A percentile compares a stretch with the other conserved stretches of the same genome.
These are phyloP conservation scores for Coracias cyanogaster DNA, from an alignment of 2,797 vertebrate species.

Conservation along the genomic window DNA sequence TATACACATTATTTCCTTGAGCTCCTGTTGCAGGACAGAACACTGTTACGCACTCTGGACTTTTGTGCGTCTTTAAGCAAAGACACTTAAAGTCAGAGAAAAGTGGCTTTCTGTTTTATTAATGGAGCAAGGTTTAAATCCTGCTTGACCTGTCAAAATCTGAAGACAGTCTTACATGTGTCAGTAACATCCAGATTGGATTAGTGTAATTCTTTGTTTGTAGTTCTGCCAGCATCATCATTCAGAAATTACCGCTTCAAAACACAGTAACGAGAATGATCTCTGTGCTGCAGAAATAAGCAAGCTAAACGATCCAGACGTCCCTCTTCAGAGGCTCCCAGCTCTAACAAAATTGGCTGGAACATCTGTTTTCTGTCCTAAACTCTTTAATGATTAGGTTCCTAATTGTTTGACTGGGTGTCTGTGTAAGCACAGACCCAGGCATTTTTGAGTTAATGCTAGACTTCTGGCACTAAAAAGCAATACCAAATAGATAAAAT, in stretches of 20 bases:
- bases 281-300: slow-evolving; percentile 45
- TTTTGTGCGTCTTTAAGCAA: background rate
- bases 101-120: background rate
- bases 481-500: background rate
- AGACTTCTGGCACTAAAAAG: slow-evolving; percentile 12
- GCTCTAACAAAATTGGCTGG: slow-evolving; percentile 37
- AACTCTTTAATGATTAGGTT: slow-evolving; percentile 41
- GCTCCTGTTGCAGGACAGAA: background rate
- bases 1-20: background rate
- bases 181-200: slow-evolving; percentile 54
- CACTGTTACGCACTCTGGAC: background rate
- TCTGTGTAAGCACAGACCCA: background rate
- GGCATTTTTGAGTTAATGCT: slow-evolving; percentile 3
- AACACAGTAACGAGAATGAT: slow-evolving; percentile 30
- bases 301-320: slow-evolving; percentile 41
- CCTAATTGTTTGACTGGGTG: slow-evolving; percentile 48
- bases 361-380: slow-evolving; percentile 70
- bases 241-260: slow-evolving; percentile 46
- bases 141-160: slow-evolving; percentile 64
- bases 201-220: slow-evolving; percentile 70
- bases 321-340: slow-evolving; percentile 34
- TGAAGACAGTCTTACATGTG: slow-evolving; percentile 32
- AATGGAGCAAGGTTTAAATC: slow-evolving; percentile 34
- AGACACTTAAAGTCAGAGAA: background rate
- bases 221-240: slow-evolving; percentile 64